These are phyloP conservation scores for Copsychus sechellarum DNA, from an alignment of 2,113 vertebrate species.

Conservation along the genomic window DNA sequence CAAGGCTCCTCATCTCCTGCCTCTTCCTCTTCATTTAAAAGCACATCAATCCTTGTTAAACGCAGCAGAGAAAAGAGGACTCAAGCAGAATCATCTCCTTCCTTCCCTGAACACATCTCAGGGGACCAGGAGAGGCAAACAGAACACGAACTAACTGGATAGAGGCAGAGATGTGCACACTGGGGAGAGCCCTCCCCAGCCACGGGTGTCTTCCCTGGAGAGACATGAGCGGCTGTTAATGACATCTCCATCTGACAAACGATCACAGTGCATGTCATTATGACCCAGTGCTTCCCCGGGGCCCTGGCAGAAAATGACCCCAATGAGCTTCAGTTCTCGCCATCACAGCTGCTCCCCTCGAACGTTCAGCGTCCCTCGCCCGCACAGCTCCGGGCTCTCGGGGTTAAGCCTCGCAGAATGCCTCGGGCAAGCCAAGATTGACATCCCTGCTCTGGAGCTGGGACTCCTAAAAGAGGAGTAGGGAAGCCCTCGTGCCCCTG, in stretches of 20 bases:
- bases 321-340: neutral
- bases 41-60: neutral
- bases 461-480: neutral
- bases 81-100: neutral
- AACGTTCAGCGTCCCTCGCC: neutral
- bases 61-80: neutral
- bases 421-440: neutral
- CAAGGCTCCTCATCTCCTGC: neutral
- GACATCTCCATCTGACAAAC: conserved; percentile 14
- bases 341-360: neutral
- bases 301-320: conserved; percentile 25
- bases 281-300: neutral
- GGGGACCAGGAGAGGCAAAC: neutral
- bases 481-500: neutral
- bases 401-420: neutral
- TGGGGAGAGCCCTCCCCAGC: neutral
- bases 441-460: neutral
- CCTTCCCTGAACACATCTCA: neutral
- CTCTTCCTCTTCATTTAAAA: conserved; percentile 6
- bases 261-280: conserved; percentile 16
- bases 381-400: neutral
- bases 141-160: neutral
- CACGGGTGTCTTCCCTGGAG: neutral
- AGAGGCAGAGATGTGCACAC: neutral
- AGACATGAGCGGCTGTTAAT: neutral